A percentile compares a stretch with the other conserved stretches of the same genome.
Conservation (phyloP, 2,797 vertebrate genomes). For the Numenius phaeopus region DNA sequence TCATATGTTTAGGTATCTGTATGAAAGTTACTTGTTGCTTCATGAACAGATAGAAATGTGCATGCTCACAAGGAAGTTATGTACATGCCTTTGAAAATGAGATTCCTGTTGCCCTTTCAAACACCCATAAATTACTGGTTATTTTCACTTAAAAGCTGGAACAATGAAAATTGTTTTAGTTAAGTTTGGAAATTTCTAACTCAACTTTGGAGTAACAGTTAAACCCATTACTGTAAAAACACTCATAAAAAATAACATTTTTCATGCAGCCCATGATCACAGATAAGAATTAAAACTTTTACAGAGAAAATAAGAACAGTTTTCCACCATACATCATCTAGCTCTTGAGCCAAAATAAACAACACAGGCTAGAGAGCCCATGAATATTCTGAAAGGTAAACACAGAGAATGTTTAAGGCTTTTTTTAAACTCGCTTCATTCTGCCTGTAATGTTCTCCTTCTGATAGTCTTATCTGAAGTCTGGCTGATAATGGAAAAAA, state of each 20-base stretch:
- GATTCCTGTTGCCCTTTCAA: neutral
- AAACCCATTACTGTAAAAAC: neutral
- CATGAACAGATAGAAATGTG: neutral
- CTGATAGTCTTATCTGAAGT: conserved; percentile 21
- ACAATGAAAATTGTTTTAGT: neutral
- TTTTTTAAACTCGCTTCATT: conserved; percentile 19
- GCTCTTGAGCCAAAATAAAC: conserved; percentile 26
- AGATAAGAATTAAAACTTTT: conserved; percentile 18
- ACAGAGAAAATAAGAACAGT: conserved; percentile 9
- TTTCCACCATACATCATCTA: neutral
- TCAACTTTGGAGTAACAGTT: neutral
- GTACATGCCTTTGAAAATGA: neutral
- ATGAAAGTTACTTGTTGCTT: neutral
- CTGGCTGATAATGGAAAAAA: conserved; percentile 9
- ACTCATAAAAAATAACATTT: neutral
- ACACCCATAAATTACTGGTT: neutral
- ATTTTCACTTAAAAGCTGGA: neutral
- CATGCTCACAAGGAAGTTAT: neutral
- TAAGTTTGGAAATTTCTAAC: neutral
- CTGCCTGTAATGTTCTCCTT: neutral
- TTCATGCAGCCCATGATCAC: neutral
- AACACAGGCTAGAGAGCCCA: neutral
- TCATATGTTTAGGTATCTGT: neutral
- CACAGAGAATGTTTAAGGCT: neutral
- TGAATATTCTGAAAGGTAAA: conserved; percentile 33